These are phyloP conservation scores for Pseudorhiza aurosa DNA, from an alignment of 30 jellyfish, hydroid and myxozoan genomes.

Conservation along the genomic window DNA sequence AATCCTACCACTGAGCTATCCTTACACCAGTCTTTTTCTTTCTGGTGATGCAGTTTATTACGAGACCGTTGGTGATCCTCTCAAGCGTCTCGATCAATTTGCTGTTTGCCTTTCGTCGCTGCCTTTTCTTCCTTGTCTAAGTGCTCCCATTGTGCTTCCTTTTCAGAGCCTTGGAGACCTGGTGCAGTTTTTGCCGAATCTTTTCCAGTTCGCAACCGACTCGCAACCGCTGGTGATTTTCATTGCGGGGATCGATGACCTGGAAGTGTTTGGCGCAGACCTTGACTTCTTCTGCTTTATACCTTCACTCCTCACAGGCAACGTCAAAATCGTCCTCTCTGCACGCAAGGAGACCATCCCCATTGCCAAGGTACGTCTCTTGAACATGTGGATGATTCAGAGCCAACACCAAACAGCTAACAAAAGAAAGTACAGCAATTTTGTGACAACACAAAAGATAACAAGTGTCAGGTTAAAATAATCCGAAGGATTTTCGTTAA, in stretches of 20 bases:
- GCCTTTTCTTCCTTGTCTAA: background rate
- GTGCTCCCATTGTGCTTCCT: background rate
- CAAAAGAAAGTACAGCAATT: no score
- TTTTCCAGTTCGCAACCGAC: slow-evolving; percentile 81
- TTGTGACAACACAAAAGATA: no score
- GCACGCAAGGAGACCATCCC: slow-evolving; percentile 29
- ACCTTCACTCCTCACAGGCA: slow-evolving; percentile 25
- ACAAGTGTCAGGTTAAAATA: no score
- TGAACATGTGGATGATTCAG: no score
- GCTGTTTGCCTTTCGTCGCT: no score
- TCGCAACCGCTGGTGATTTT: slow-evolving; percentile 75
- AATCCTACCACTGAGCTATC: no score
- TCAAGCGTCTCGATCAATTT: no score
- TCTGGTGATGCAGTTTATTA: no score
- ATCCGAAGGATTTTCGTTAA: no score
- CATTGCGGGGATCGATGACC: slow-evolving; percentile 55
- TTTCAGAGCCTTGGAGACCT: slow-evolving; percentile 54
- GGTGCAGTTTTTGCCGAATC: slow-evolving; percentile 47
- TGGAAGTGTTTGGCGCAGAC: slow-evolving; percentile 33
- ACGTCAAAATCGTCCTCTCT: slow-evolving; percentile 60
- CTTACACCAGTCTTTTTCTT: no score
- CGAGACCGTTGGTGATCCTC: no score
- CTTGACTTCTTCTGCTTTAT: slow-evolving; percentile 17
- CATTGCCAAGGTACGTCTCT: slow-evolving; percentile 38
- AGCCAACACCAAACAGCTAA: no score